Evolutionary conservation across 2,113 vertebrate genomes (phyloP), one percentile per base, ranked within the genome.

Genomic region (Rousettus leschenaultii): DNA sequence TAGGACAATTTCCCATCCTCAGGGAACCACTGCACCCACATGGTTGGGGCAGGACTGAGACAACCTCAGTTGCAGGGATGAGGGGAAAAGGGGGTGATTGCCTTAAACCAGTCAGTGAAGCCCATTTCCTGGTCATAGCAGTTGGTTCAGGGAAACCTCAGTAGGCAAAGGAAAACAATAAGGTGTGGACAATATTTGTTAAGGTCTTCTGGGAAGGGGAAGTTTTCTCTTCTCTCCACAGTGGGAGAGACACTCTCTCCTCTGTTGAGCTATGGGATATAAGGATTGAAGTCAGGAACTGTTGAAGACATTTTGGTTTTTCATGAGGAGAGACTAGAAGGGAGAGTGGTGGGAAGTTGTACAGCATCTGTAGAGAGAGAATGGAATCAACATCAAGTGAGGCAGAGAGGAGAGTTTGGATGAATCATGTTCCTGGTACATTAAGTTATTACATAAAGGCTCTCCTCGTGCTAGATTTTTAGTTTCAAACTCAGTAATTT

Each of bases 401-500:
- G 15, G 35, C 78, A 12, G 16, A 53, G 43, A 38, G 2, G 16
- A 33, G 63, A 21, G 21, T 33, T 21, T 5, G 28, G 15, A 30
- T 12, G n/a, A 6, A 16, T 16, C 10, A 0, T 0, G 16, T 6
- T 53, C 51, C 12, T 16, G 21, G 8, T 6, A 12, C 8, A 3
- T 0, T 15, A 3, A 48, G 10, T 33, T 6, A 3, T 35, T 13
- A 65, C n/a, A 2, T 5, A 33, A 51, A 75, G 48, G 3, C 5
- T 66, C 53, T n/a, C 30, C 3, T 2, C 10, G 12, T 40, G 55
- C 63, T 43, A 45, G 26, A 45, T 28, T 53, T 89, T n/a, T 4
- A 70, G 40, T 24, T 38, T 68, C 70, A 86, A 82, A 33, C 33
- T 24, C 87, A 65, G n/a, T 8, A 63, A 48, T 53, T 75, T 24